phyloP scores from a whole-genome alignment of 1,140 invertebrate species.

The Ceratoteleas bidentatus region DNA sequence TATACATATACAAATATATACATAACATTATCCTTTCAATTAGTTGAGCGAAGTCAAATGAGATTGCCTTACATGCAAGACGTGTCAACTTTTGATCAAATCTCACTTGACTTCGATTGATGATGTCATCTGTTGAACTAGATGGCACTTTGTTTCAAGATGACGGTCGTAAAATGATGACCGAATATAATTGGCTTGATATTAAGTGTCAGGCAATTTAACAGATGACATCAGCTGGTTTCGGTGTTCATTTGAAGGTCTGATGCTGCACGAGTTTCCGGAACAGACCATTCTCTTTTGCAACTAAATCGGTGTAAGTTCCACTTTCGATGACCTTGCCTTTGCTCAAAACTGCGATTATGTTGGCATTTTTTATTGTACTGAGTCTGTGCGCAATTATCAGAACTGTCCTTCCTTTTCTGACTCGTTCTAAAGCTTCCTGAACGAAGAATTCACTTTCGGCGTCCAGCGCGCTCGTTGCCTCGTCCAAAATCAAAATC shows the following conservation, averaged over 20 bases:
- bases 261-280: slow-evolving; percentile 86
- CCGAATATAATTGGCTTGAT: too few relatives aligned
- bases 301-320: slow-evolving; percentile 87
- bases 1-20: too few relatives aligned
- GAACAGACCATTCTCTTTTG: slow-evolving; percentile 83
- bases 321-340: slow-evolving; percentile 93
- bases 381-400: slow-evolving; percentile 96
- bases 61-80: too few relatives aligned
- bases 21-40: too few relatives aligned
- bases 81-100: too few relatives aligned
- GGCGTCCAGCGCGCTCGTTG: slow-evolving; percentile 95
- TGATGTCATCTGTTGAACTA: too few relatives aligned
- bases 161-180: too few relatives aligned
- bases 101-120: too few relatives aligned
- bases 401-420: slow-evolving; percentile 92
- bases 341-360: slow-evolving; percentile 93
- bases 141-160: too few relatives aligned
- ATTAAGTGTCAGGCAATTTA: neutral
- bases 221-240: neutral
- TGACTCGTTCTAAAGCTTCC: slow-evolving; percentile 90
- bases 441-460: slow-evolving; percentile 95
- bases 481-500: slow-evolving; percentile 93
- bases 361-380: slow-evolving; percentile 94
- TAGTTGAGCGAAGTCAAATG: too few relatives aligned
- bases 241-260: slow-evolving; percentile 78